Evolutionary conservation across 2,888 invertebrate species (phyloP).

Genomic region (Balanococcus diminutus): DNA sequence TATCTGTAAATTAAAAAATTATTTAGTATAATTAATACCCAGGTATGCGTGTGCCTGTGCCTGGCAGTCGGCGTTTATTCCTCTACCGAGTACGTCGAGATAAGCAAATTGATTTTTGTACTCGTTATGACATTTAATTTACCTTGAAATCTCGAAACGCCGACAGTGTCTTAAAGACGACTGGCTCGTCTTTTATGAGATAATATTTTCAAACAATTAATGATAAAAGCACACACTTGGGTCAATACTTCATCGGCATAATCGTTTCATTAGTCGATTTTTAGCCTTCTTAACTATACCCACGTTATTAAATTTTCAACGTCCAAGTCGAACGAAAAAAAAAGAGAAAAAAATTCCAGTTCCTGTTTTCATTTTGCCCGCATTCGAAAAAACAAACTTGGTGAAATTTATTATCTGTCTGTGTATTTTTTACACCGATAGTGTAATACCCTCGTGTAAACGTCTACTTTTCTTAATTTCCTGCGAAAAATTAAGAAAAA

Average conservation of each 20-base stretch:
- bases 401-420: background rate
- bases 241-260: background rate
- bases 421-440: background rate
- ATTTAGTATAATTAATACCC: background rate
- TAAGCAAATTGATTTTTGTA: conserved; percentile 17
- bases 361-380: background rate
- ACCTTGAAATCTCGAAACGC: background rate
- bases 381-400: background rate
- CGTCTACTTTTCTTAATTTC: conserved; percentile 24
- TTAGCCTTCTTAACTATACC: no score
- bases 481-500: conserved; percentile 16
- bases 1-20: conserved; percentile 59
- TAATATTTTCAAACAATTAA: background rate
- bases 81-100: background rate
- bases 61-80: background rate
- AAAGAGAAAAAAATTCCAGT: no score
- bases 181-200: background rate
- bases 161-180: background rate
- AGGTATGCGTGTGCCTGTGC: background rate
- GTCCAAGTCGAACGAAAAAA: background rate
- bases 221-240: background rate
- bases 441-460: background rate
- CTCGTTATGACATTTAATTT: conserved; percentile 14
- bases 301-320: background rate
- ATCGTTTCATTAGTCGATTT: background rate